phyloP scores from a whole-genome alignment of 2,888 invertebrate species.

The Mactromeris polynyma region DNA sequence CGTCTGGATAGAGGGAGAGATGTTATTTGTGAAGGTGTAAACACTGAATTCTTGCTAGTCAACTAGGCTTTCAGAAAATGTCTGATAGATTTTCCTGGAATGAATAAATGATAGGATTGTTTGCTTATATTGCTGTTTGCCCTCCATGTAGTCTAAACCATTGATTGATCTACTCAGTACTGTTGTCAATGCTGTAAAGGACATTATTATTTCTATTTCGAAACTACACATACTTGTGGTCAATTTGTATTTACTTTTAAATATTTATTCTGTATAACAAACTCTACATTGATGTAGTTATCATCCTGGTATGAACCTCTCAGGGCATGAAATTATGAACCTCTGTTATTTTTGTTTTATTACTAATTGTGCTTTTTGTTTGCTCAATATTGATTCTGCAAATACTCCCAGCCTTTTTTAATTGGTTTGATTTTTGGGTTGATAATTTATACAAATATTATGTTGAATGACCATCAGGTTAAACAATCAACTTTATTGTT shows the following conservation, averaged over 20 bases:
- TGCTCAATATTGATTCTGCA: neutral
- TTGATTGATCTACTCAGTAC: neutral
- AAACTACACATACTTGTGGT: neutral
- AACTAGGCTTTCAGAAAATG: conserved; percentile 38
- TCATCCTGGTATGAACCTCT: neutral
- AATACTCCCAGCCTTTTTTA: neutral
- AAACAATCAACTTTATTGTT: no score
- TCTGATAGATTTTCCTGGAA: conserved; percentile 28
- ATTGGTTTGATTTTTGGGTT: neutral
- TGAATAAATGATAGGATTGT: conserved; percentile 8
- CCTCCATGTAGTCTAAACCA: neutral
- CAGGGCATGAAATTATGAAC: neutral
- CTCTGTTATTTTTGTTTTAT: neutral
- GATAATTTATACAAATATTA: neutral
- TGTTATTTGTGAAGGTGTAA: conserved; percentile 46
- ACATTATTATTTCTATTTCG: neutral
- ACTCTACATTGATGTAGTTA: no score
- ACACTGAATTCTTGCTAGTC: conserved; percentile 40
- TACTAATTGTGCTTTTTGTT: neutral
- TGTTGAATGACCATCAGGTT: no score
- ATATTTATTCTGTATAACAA: neutral
- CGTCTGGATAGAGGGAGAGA: neutral
- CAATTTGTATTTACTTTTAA: neutral
- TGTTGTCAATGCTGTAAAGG: neutral
- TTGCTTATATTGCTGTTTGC: neutral